Evolutionary conservation across 2,888 invertebrate genomes (phyloP).

Genomic region (Orthosia gracilis): DNA sequence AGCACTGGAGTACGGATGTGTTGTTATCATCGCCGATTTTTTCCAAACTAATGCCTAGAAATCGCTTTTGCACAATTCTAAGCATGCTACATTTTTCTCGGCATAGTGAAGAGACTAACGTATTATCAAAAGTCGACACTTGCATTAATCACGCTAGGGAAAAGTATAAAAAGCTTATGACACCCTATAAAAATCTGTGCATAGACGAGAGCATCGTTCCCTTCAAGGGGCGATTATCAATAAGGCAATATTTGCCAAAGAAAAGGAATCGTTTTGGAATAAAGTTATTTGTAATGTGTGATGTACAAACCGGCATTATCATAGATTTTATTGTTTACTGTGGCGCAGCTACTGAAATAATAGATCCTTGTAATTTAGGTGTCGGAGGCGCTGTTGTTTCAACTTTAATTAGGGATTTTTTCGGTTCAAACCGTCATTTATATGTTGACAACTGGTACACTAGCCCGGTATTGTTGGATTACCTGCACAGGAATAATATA

Average conservation of each 20-base stretch:
- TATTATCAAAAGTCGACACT: slow-evolving; percentile 39
- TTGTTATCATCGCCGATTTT: slow-evolving; percentile 50
- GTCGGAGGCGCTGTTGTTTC: slow-evolving; percentile 48
- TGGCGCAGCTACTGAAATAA: slow-evolving; percentile 51
- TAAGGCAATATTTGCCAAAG: slow-evolving; percentile 55
- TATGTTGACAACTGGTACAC: slow-evolving; percentile 60
- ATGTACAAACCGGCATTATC: slow-evolving; percentile 54
- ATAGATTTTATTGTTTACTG: slow-evolving; percentile 63
- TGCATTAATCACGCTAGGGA: slow-evolving; percentile 42
- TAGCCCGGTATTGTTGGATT: slow-evolving; percentile 52
- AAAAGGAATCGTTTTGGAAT: slow-evolving; percentile 54
- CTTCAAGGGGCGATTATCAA: slow-evolving; percentile 43
- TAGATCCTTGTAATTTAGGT: slow-evolving; percentile 43
- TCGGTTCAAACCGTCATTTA: slow-evolving; percentile 44
- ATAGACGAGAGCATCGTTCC: slow-evolving; percentile 54
- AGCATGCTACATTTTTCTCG: slow-evolving; percentile 44
- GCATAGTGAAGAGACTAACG: slow-evolving; percentile 37
- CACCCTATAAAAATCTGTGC: slow-evolving; percentile 44
- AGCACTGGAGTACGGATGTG: slow-evolving; percentile 56
- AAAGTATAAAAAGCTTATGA: slow-evolving; percentile 34
- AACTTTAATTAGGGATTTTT: slow-evolving; percentile 45
- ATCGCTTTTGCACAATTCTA: slow-evolving; percentile 37
- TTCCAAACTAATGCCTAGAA: slow-evolving; percentile 47
- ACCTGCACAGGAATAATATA: slow-evolving; percentile 38
- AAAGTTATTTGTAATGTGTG: slow-evolving; percentile 56